Base-by-base conservation (phyloP, 1,140 invertebrate genomes). In the Drosophila persimilis region DNA sequence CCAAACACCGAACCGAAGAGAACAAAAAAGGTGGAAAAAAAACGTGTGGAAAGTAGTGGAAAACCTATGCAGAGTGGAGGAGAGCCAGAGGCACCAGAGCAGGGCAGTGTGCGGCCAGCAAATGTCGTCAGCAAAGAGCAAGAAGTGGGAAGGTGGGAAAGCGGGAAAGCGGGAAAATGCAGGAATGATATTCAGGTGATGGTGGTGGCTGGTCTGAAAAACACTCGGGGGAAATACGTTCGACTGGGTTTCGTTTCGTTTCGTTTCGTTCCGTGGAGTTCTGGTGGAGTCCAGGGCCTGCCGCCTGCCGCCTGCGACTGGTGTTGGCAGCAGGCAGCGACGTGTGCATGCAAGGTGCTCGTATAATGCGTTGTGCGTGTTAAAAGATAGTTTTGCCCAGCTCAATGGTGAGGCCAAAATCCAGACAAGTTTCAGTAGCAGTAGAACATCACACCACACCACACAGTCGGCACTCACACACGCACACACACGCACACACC, bases 291-390 rank as follows among this genome's bases (percentile, higher is more conserved):
- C 57, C 44, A 57, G 57, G 55, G 58, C 35, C 11, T 48, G 17
- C 17, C 15, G 39, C 13, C 24, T 54, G 52, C 35, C 22, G 11
- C 35, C 11, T 48, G 39, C 13, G 24, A 26, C 24, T 54, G 35
- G 64, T 58, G 52, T 46, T 65, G 55, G 50, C 51, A 39, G 57
- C 20, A n/a, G 58, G 46, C 65, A 59, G 62, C 62, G 58, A 73
- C 64, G 81, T 81, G 81, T 86, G 77, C 83, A 86, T 85, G 81
- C 83, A 81, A 88, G 70, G 81, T 86, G 81, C 81, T 86, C 81
- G 83, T 86, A 88, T 86, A 86, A 86, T 86, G 83, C 83, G 84
- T 89, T 83, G 83, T 88, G 83, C 83, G 83, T 88, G 83, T 83
- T 88, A 88, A 88, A 88, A 88, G 83, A 89, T 88, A 88, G 83